A percentile compares a stretch with the other conserved stretches of the same genome.
Conservation (phyloP, 2,888 invertebrate genomes). For the Papilio demoleus region DNA sequence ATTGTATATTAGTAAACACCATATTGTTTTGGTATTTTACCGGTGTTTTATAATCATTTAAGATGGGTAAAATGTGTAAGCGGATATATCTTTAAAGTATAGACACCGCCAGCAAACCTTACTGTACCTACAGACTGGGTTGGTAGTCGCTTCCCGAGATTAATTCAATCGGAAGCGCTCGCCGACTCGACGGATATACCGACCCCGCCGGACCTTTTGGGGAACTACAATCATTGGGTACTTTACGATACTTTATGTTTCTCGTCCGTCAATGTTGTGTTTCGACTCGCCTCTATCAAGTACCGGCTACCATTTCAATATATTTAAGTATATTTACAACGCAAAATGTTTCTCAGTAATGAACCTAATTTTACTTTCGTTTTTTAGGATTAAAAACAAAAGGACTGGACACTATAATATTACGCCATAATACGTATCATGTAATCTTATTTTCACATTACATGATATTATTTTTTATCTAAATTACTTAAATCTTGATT, state of each 20-base stretch:
- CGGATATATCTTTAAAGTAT: neutral
- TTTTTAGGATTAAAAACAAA: neutral
- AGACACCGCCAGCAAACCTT: neutral
- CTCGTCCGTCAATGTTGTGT: slow-evolving; percentile 30
- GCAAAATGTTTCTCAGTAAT: neutral
- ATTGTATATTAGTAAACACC: too few relatives aligned
- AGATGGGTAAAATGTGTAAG: neutral
- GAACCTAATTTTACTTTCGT: neutral
- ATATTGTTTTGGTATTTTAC: too few relatives aligned
- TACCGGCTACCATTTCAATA: neutral
- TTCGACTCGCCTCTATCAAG: slow-evolving; percentile 1
- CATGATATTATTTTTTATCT: too few relatives aligned
- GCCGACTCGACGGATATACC: slow-evolving; percentile 64
- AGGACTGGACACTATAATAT: neutral
- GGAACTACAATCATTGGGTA: slow-evolving; percentile 55
- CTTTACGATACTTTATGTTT: slow-evolving; percentile 31
- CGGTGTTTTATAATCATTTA: too few relatives aligned
- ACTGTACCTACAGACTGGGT: neutral
- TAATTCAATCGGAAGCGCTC: slow-evolving; percentile 76
- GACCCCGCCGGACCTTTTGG: slow-evolving; percentile 64
- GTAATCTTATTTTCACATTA: neutral
- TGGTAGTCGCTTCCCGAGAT: slow-evolving; percentile 63
- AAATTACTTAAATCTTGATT: too few relatives aligned
- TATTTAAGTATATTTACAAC: neutral
- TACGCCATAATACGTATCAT: neutral